Conservation (phyloP, 2,797 vertebrate species). For the Euthynnus affinis region DNA sequence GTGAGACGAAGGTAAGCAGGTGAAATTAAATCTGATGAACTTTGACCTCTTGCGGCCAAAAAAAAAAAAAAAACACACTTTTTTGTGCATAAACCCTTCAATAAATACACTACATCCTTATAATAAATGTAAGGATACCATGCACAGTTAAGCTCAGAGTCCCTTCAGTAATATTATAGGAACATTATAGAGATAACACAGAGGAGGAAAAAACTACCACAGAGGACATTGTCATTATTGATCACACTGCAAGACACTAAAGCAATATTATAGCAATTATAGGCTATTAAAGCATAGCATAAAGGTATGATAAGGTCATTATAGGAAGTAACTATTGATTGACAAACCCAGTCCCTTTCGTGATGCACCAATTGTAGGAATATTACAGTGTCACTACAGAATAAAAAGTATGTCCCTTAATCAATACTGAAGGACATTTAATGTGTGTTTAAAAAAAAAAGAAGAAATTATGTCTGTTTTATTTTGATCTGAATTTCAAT, state of each 20-base stretch:
- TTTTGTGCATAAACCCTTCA: not conserved
- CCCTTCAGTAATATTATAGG: not conserved
- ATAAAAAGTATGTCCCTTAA: not conserved
- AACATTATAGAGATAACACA: constrained; percentile 3
- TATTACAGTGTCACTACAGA: not conserved
- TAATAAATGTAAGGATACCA: not conserved
- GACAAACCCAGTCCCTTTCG: constrained; percentile 11
- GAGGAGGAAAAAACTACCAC: not conserved
- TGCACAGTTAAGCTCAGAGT: not conserved
- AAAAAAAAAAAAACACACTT: not conserved
- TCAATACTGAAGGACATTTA: not conserved
- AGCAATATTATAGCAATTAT: constrained; percentile 27
- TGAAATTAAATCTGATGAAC: constrained; percentile 9
- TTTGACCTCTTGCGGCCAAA: constrained; percentile 10
- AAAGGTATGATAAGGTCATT: constrained; percentile 31
- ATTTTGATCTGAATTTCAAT: not conserved
- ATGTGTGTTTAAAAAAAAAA: not conserved
- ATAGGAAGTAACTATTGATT: constrained; percentile 43
- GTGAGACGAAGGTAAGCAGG: constrained; percentile 6
- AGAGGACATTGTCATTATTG: constrained; percentile 15
- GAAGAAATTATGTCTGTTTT: not conserved
- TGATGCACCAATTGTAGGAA: constrained; percentile 13
- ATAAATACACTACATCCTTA: not conserved
- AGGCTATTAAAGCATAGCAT: constrained; percentile 37
- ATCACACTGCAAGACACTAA: constrained; percentile 37